Percentiles rank a stretch among this genome's conserved stretches.
These are phyloP conservation scores for Arizona elegans DNA, from an alignment of 2,113 vertebrate species.

Conservation along the genomic window DNA sequence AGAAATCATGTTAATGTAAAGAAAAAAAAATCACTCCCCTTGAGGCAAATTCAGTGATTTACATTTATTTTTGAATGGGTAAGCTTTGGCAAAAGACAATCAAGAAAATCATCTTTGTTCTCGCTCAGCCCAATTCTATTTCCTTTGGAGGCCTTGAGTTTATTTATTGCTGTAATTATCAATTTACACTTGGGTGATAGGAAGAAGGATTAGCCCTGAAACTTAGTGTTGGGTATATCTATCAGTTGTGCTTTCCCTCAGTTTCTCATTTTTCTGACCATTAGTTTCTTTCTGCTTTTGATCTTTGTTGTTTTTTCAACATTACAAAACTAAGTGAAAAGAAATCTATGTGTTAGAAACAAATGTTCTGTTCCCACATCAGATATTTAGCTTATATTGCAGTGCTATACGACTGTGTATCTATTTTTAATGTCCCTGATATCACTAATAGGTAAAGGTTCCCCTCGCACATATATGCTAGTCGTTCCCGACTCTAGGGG, in stretches of 20 bases:
- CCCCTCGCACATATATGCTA: too few relatives aligned
- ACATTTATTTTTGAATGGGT: not conserved
- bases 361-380: not conserved
- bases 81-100: not conserved
- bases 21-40: too few relatives aligned
- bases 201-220: not conserved
- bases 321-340: not conserved
- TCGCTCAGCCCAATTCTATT: not conserved
- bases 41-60: not conserved
- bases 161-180: not conserved
- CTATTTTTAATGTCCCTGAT: not conserved
- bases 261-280: not conserved
- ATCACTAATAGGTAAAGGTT: not conserved
- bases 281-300: not conserved
- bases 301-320: not conserved
- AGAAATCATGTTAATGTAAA: not conserved
- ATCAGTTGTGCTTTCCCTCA: not conserved
- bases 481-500: too few relatives aligned
- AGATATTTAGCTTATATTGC: not conserved
- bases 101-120: not conserved
- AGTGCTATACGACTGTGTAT: not conserved
- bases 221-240: not conserved
- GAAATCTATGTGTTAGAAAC: not conserved
- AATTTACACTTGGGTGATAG: not conserved
- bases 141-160: not conserved